phyloP scores from a whole-genome alignment of 1,140 invertebrate genomes.

The Triops cancriformis region DNA sequence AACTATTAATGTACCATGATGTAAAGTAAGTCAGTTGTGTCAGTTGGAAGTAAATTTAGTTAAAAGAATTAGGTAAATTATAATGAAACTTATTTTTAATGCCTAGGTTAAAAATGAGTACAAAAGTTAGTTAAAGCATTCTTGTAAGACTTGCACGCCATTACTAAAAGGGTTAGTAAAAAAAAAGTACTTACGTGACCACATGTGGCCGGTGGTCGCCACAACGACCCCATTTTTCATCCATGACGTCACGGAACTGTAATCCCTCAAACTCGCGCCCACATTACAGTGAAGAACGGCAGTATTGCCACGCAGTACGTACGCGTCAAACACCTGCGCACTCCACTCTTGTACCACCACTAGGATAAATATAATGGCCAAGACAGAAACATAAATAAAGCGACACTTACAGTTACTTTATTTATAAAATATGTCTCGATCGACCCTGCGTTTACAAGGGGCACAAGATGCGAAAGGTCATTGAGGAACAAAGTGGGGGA shows the following conservation, averaged over 20 bases:
- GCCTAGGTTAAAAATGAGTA: no score
- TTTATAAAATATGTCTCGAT: no score
- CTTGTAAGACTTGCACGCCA: background rate
- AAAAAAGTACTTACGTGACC: background rate
- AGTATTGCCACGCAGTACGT: conserved; percentile 36
- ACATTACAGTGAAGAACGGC: conserved; percentile 44
- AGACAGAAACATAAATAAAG: background rate
- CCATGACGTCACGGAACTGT: conserved; percentile 45
- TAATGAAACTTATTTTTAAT: no score
- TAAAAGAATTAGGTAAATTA: no score
- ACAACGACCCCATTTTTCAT: conserved; percentile 23
- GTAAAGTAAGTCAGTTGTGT: no score
- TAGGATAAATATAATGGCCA: background rate
- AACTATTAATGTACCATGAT: no score
- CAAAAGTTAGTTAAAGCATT: no score
- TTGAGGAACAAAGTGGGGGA: background rate
- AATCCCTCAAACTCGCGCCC: conserved; percentile 42
- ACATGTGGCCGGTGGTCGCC: background rate
- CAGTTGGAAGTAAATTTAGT: no score
- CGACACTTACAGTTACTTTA: no score
- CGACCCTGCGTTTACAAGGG: no score
- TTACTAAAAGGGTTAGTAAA: background rate
- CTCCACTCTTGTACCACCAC: background rate
- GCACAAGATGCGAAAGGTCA: background rate
- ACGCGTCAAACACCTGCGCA: conserved; percentile 21